Base-by-base conservation (phyloP, 2,113 vertebrate genomes). In the Rhegmatorhina hoffmannsi region DNA sequence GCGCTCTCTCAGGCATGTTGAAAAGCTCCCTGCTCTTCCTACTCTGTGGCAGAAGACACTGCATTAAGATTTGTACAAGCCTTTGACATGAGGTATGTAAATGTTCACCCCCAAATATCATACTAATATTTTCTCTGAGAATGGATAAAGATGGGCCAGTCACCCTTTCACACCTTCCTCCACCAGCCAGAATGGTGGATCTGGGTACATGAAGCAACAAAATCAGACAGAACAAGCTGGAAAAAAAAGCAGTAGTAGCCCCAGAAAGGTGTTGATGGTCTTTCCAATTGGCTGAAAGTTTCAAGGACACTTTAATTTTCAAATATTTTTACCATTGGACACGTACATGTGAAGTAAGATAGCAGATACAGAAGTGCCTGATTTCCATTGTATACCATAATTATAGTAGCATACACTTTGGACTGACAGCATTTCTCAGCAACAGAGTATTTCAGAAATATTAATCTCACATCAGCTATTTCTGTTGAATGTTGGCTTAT, bases 221-320 rank as follows among this genome's bases (percentile, higher is more conserved):
- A 94, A 67, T 50, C 17, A 18, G 36, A 25, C 0, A 23, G 6
- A 92, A n/a, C 1, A 8, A 44, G 10, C 13, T 64, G 49, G 46
- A 49, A 79, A n/a, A 76, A n/a, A 26, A 78, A 72, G 23, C 2
- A 4, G 13, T 18, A 14, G 38, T 23, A 85, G 46, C 31, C 25
- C 29, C 44, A 92, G 44, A 18, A 4, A 33, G 49, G 28, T 2
- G 1, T 21, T 70, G 53, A 55, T 70, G 21, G 64, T 43, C 14
- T 84, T 76, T 20, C 33, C 17, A 13, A 60, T 38, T 75, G 69
- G 62, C 7, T 92, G 52, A 26, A 97, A 92, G 69, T 79, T 91
- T 92, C 84, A 92, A 95, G 89, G 91, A n/a, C 89, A 82, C 25
- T 91, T 64, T 49, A 29, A 19, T 91, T 91, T 94, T 81, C 44